Evolutionary conservation across 2,797 vertebrate genomes (phyloP), one percentile per base, ranked within the genome.

Genomic region (Sparidentex hasta): DNA sequence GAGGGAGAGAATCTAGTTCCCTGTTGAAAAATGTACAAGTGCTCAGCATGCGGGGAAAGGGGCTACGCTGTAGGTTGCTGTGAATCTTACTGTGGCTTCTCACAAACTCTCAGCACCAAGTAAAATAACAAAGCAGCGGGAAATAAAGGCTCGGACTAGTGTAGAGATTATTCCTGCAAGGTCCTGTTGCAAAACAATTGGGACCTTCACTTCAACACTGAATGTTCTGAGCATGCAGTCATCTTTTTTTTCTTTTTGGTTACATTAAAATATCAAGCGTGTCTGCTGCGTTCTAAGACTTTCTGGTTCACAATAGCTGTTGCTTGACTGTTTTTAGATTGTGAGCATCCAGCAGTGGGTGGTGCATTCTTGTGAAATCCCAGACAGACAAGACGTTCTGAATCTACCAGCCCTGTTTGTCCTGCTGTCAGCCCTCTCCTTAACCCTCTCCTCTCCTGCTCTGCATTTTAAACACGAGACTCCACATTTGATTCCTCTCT

Each of bases 1-100:
- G 48, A 74, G 76, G 63, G 65, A 71, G 67, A 84, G 81, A 83
- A 87, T 87, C 83, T 82, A 79, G 78, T 88, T 90, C 81, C 80
- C 77, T 84, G 70, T 63, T 92, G 83, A 93, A 93, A 92, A 87
- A 91, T 92, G 90, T 87, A 91, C 76, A 71, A 87, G 73, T 56
- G 41, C 75, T 88, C 76, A 38, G 74, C 78, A 81, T 69, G 74
- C 21, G 3, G 38, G 38, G 68, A 78, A 59, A 78, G 67, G 81
- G 64, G 70, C 38, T 50, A 79, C 71, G 70, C 47, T 55, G 52
- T 79, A 21, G 20, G 56, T 55, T 72, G 68, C 16, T 23, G 55
- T 78, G 66, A 83, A 64, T 71, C 68, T 62, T 86, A 44, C 64
- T 63, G 6, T 13, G 12, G 71, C 46, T 71, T 72, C 79, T 84